phyloP scores from a whole-genome alignment of 2,113 vertebrate genomes.

The Scytalopus superciliaris region DNA sequence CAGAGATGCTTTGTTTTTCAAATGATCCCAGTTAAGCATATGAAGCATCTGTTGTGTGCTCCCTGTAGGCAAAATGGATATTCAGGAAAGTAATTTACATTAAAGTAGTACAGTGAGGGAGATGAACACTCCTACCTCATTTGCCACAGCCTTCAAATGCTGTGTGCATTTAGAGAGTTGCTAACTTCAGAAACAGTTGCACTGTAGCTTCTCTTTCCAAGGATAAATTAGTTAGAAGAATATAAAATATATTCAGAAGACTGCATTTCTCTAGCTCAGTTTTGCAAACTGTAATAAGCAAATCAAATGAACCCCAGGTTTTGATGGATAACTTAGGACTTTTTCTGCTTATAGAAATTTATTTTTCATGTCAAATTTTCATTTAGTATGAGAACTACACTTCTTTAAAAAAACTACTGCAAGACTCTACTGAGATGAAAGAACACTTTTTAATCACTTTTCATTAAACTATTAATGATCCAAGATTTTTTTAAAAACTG shows the following conservation, averaged over 20 bases:
- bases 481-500: not conserved
- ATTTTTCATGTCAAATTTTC: not conserved
- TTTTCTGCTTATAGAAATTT: not conserved
- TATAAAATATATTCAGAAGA: not conserved
- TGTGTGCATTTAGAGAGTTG: not conserved
- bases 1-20: not conserved
- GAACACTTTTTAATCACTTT: not conserved
- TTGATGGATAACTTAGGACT: not conserved
- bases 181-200: not conserved
- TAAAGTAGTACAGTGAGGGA: not conserved
- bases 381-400: not conserved
- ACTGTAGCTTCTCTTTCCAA: not conserved
- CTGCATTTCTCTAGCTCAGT: not conserved
- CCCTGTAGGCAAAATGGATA: not conserved
- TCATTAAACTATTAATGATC: not conserved
- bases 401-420: not conserved
- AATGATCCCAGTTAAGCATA: not conserved
- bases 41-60: not conserved
- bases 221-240: not conserved
- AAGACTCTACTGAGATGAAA: not conserved
- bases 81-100: slow-evolving; percentile 3
- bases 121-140: slow-evolving; percentile 18
- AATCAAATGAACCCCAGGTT: not conserved
- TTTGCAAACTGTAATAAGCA: not conserved
- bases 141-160: not conserved